Conservation (phyloP, 2,888 invertebrate species). For the Pyrrhosoma nymphula region DNA sequence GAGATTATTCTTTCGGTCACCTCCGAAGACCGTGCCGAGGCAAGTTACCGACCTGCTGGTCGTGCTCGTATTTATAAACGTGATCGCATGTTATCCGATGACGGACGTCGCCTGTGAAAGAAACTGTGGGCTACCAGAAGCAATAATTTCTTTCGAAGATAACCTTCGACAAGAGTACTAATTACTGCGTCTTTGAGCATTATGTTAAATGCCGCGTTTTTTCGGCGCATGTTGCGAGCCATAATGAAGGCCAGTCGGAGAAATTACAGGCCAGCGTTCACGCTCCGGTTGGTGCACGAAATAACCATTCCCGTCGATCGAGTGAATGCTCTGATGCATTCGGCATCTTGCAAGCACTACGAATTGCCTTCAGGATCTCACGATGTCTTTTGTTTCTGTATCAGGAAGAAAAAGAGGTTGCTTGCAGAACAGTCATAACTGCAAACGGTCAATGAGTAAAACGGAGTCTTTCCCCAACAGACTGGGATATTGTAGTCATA, state of each 20-base stretch:
- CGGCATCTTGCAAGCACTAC: too few relatives aligned
- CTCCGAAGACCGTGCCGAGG: too few relatives aligned
- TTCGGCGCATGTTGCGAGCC: neutral
- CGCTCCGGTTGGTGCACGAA: neutral
- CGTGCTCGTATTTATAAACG: neutral
- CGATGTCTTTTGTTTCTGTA: too few relatives aligned
- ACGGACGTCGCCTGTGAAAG: neutral
- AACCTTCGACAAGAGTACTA: neutral
- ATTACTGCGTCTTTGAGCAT: neutral
- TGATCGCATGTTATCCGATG: neutral
- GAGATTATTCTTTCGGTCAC: too few relatives aligned
- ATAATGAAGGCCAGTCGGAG: neutral
- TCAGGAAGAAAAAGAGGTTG: too few relatives aligned
- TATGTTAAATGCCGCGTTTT: neutral
- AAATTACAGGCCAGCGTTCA: neutral
- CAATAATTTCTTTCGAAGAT: neutral
- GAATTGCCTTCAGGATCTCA: too few relatives aligned
- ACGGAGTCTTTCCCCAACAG: too few relatives aligned
- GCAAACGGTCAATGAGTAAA: too few relatives aligned
- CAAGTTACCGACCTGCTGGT: too few relatives aligned
- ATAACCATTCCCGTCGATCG: neutral
- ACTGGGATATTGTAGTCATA: too few relatives aligned
- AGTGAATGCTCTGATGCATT: neutral
- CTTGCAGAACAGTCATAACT: too few relatives aligned
- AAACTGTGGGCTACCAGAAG: neutral